These are phyloP conservation scores for Saguinus midas DNA, from an alignment of 2,113 vertebrate species.

Conservation along the genomic window DNA sequence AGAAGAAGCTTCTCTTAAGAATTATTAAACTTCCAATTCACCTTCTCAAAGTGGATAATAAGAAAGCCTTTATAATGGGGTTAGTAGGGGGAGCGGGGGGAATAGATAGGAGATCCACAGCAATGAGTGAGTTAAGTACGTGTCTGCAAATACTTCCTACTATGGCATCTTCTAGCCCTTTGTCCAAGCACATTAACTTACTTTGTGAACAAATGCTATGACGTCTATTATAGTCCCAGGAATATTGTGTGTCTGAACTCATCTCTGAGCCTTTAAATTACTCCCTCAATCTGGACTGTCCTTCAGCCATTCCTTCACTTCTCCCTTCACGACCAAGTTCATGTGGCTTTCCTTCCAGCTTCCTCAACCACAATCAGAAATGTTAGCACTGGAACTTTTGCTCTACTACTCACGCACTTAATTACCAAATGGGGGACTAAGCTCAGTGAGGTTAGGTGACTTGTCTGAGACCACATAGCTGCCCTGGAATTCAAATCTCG, in stretches of 20 bases:
- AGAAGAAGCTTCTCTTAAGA: background rate
- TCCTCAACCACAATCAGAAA: background rate
- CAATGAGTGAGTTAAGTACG: accelerated
- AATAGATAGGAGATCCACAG: background rate
- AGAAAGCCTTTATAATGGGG: background rate
- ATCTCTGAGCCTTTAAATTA: background rate
- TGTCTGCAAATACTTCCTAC: background rate
- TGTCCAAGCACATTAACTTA: background rate
- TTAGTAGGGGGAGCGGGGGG: background rate
- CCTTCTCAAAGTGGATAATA: background rate
- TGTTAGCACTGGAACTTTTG: background rate
- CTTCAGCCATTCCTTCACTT: background rate
- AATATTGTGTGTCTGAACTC: background rate
- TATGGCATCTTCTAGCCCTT: background rate
- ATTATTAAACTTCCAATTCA: background rate
- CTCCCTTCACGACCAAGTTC: background rate
- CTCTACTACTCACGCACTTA: background rate
- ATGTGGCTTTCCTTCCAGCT: background rate
- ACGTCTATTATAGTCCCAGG: background rate
- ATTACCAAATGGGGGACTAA: background rate
- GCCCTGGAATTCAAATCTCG: background rate
- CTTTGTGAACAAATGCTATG: background rate
- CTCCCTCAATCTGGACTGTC: background rate
- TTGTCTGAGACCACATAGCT: slow-evolving; percentile 51
- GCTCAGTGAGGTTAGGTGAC: background rate